These are phyloP conservation scores for Semicossyphus pulcher DNA, from an alignment of 2,113 vertebrate species.

Conservation along the genomic window DNA sequence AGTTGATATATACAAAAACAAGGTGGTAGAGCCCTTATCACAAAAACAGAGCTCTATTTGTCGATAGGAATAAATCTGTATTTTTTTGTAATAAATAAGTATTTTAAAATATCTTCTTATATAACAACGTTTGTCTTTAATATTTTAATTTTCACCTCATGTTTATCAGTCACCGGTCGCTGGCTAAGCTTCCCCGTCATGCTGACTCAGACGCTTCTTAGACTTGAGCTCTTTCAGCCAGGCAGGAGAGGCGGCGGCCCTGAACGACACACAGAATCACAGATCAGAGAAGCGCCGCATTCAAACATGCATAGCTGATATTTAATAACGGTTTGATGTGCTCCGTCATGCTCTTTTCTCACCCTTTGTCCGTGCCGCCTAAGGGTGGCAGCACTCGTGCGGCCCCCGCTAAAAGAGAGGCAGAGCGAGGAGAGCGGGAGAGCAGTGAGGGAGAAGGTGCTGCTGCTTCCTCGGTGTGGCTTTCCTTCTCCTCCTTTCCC, in stretches of 20 bases:
- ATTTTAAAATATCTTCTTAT: neutral
- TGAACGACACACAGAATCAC: constrained; percentile 64
- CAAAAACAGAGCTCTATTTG: neutral
- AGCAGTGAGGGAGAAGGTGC: constrained; percentile 23
- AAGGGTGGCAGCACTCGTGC: constrained; percentile 84
- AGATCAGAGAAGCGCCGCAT: neutral
- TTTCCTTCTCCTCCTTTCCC: constrained; percentile 29
- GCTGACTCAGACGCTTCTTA: constrained; percentile 91
- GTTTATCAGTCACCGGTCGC: constrained; percentile 36
- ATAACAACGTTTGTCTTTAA: neutral
- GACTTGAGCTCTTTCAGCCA: constrained; percentile 94
- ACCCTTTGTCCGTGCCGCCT: constrained; percentile 84
- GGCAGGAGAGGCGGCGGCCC: constrained; percentile 84
- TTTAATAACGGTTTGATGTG: neutral
- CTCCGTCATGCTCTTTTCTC: constrained; percentile 44
- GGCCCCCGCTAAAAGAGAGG: constrained; percentile 64
- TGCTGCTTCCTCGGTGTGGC: constrained; percentile 30
- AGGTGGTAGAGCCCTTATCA: neutral
- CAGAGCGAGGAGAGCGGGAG: constrained; percentile 59
- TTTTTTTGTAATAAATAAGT: too few relatives aligned
- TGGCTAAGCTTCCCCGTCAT: constrained; percentile 85
- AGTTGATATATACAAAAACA: neutral
- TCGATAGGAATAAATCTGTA: neutral
- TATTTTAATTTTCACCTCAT: neutral
- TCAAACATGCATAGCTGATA: neutral